Evolutionary conservation across 92 coral and sea anemone genomes (phyloP), one percentile per base, ranked within the genome.

Genomic region (Isaurus tuberculatus): DNA sequence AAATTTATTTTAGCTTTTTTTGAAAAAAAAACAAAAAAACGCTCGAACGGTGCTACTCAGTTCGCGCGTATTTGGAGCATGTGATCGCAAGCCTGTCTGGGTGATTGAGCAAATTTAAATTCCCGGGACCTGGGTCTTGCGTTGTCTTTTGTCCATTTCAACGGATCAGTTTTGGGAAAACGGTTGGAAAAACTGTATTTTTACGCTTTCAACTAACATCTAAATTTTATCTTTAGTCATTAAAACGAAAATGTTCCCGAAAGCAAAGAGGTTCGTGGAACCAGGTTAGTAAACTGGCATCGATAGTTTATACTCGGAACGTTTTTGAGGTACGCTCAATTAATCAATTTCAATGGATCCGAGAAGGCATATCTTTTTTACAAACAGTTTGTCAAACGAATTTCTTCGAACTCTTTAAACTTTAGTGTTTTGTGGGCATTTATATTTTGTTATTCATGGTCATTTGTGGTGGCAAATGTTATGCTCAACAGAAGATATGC

Each of bases 11-110:
- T 67, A 8, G 9, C 0, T 19, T 11, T 11, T 0, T 11, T 2
- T 46, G 27, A 16, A 17, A n/a, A 51, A 46, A 46, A 46, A 8
- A 8, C 22, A 7, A 0, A 3, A 19, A 19, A 0, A 20, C 8
- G 23, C 19, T 20, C n/a, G n/a, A n/a, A n/a, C n/a, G n/a, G n/a
- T n/a, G n/a, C n/a, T n/a, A n/a, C n/a, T n/a, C n/a, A 46, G 30
- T 77, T 77, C 69, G 82, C 82, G 82, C 69, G 82, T 34, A n/a
- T 77, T 77, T 75, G 31, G 9, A 32, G 69, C 82, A 77, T 77
- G 82, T 77, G 82, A 77, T 77, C 82, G 55, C n/a, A 77, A 63
- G 82, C 30, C 69, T 32, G 67, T n/a, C n/a, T 63, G 70, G 26
- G 53, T 77, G 82, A 77, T 77, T 77, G 82, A 70, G 23, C 34